Percentiles rank a stretch among this genome's conserved stretches.
These are phyloP conservation scores for Entomobrya multifasciata DNA, from an alignment of 2,888 invertebrate species.

Conservation along the genomic window DNA sequence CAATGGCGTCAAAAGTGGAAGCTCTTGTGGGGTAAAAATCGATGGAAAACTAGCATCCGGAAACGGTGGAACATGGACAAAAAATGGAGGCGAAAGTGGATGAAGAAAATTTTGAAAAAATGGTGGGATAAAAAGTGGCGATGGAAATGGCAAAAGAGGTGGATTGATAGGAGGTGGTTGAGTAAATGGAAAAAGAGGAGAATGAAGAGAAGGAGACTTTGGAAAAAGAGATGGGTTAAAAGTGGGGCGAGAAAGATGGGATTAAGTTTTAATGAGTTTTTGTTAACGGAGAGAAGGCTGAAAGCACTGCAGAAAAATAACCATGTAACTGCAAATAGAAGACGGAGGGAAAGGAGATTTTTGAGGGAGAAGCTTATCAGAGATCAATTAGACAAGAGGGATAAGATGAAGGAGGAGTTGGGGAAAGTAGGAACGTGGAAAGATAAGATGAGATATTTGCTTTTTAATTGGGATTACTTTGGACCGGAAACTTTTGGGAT, in stretches of 20 bases:
- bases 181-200: neutral
- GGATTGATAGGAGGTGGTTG: slow-evolving; percentile 9
- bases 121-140: slow-evolving; percentile 50
- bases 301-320: neutral
- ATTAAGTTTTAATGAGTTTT: slow-evolving; percentile 24
- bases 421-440: too few relatives aligned
- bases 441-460: too few relatives aligned
- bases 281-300: slow-evolving; percentile 1
- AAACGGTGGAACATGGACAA: slow-evolving; percentile 22
- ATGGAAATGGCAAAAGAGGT: slow-evolving; percentile 20
- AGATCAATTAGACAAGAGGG: neutral
- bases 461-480: neutral
- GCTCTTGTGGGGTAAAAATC: slow-evolving; percentile 5
- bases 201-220: neutral
- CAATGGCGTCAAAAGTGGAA: slow-evolving; percentile 24
- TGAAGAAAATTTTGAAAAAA: slow-evolving; percentile 28
- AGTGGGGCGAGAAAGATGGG: slow-evolving; percentile 19
- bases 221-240: slow-evolving; percentile 4
- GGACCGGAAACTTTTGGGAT: slow-evolving; percentile 49
- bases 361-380: neutral
- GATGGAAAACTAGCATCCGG: slow-evolving; percentile 3
- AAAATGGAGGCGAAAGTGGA: slow-evolving; percentile 14
- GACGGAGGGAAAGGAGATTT: neutral
- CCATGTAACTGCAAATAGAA: neutral
- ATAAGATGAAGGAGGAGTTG: neutral